These are phyloP conservation scores for Fistularia commersonii DNA, from an alignment of 2,797 vertebrate species.

Conservation along the genomic window DNA sequence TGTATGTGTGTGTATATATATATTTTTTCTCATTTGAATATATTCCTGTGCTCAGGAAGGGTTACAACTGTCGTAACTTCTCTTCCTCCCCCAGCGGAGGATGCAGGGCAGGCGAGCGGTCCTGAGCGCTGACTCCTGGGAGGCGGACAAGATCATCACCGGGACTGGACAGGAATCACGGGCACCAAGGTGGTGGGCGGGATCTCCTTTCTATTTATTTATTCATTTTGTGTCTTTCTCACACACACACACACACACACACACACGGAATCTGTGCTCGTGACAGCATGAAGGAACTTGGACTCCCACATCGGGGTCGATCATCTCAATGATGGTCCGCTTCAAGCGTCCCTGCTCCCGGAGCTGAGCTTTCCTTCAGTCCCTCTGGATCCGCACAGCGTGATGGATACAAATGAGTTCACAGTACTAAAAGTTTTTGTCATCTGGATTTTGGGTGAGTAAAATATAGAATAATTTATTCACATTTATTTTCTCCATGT, in stretches of 20 bases:
- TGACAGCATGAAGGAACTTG: constrained; percentile 23
- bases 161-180: constrained; percentile 9
- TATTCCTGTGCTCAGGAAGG: too few species aligned
- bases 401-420: constrained; percentile 69
- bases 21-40: too few species aligned
- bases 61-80: too few species aligned
- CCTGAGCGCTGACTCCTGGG: constrained; percentile 39
- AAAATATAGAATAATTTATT: too few species aligned
- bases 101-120: constrained; percentile 44
- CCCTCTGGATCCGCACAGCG: constrained; percentile 41
- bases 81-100: constrained; percentile 32
- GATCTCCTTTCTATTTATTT: too few species aligned
- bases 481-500: too few species aligned
- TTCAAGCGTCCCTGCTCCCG: constrained; percentile 40
- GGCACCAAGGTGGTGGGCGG: background rate
- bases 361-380: constrained; percentile 55
- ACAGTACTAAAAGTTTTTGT: constrained; percentile 67
- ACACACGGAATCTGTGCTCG: background rate
- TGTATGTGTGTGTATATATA: too few species aligned
- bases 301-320: constrained; percentile 21
- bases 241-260: constrained; percentile 1
- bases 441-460: constrained; percentile 69
- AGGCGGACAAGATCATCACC: constrained; percentile 18
- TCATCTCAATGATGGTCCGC: constrained; percentile 48
- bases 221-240: too few species aligned